Base-by-base conservation (phyloP, 1,140 invertebrate genomes). In the Harlomillsia oculata region DNA sequence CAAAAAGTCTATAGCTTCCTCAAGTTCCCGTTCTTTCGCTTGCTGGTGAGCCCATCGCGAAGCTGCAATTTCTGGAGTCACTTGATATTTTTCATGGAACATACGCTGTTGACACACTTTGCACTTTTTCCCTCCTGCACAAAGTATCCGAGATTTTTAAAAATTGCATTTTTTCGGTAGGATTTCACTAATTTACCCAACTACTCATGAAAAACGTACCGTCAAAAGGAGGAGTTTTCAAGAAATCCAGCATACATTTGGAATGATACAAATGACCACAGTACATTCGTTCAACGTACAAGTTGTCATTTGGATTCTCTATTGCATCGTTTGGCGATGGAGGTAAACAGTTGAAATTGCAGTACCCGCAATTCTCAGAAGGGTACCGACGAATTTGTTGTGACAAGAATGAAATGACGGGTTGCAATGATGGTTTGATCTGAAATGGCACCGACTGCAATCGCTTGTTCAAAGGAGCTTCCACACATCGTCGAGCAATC, bases 11-110 rank as follows among this genome's bases (percentile, higher is more conserved):
- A 79, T 75, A 5, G 87, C 83, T 72, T 87, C 85, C 25, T 81
- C 79, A 9, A 87, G 69, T 67, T 87, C 84, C 60, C 85, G 72
- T 61, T 80, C 75, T 49, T 82, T 76, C 5, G 85, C 85, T 67
- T 87, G 81, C 65, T 85, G 78, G 67, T 86, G 83, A 5, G 84
- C 84, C 84, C 84, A 87, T 37, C 84, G 72, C 23, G 80, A 77
- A 71, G 87, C 85, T 0, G 82, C 82, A 16, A 85, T 70, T 64
- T 80, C 80, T 9, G 85, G 78, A 46, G 78, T 78, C 18, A 85
- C 66, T 54, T 79, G 79, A 82, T 83, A 87, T 67, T 84, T 85
- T 55, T 85, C 82, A 67, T 87, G 84, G 67, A 78, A 83, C 46
- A 87, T 79, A 64, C 76, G 76, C 57, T 81, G 72, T 8, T 74